Evolutionary conservation across 1,140 invertebrate genomes (phyloP).

Genomic region (Bombus vancouverensis): DNA sequence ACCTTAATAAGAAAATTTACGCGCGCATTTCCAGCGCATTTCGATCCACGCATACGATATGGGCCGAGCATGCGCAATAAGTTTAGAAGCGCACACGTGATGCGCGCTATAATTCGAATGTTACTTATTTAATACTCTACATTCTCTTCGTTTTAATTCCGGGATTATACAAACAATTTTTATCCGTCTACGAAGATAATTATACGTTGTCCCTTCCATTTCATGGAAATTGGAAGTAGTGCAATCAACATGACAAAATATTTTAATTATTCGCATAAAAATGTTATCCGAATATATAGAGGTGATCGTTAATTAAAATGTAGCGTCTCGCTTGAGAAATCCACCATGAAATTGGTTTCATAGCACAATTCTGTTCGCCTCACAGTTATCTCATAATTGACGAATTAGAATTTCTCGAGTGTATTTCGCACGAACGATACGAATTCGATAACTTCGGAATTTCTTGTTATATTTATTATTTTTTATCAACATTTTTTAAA

Average conservation of each 20-base stretch:
- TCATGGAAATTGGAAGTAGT: not conserved
- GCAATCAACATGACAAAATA: conserved; percentile 28
- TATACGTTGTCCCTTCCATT: not conserved
- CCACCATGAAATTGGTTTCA: conserved; percentile 46
- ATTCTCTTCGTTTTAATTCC: not conserved
- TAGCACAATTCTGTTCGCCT: conserved; percentile 21
- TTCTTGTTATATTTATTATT: not conserved
- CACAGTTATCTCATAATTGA: conserved; percentile 46
- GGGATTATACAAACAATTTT: not conserved
- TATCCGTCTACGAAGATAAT: not conserved
- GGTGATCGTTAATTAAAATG: conserved; percentile 27
- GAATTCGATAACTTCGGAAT: conserved; percentile 7
- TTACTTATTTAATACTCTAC: conserved; percentile 15
- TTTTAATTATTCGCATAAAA: conserved; percentile 35
- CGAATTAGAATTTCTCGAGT: conserved; percentile 29
- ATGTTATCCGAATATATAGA: not conserved
- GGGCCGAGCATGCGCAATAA: not conserved
- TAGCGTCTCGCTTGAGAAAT: conserved; percentile 43
- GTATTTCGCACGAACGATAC: conserved; percentile 11
- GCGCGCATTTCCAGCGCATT: not conserved
- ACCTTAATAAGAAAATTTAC: conserved; percentile 44
- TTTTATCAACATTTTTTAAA: not conserved
- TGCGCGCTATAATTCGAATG: not conserved
- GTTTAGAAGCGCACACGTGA: too few species aligned
- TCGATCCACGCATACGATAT: not conserved